Evolutionary conservation across 2,888 invertebrate species (phyloP), one percentile per base, ranked within the genome.

Genomic region (Hemicrepidius hirtus): DNA sequence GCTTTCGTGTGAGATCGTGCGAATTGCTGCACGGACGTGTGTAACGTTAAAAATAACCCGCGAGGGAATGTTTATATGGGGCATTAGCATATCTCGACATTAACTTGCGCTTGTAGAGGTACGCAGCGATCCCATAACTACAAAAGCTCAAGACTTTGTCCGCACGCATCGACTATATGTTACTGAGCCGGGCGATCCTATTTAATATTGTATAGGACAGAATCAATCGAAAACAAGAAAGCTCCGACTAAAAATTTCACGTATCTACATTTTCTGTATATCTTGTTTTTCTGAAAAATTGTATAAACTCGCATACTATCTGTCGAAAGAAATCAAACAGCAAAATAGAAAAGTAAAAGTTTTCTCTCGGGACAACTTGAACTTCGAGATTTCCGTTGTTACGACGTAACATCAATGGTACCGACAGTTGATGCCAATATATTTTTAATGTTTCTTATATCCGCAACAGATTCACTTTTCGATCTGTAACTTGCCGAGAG

Each of bases 51-150:
- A 64, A 65, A 65, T 53, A 65, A 65, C 65, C 53, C 65, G 35
- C 65, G 40, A 65, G 65, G 55, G 55, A 28, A 65, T 55, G 65
- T 65, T 55, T 65, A 28, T 53, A 65, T 18, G 64, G 49, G 64
- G 50, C 65, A 65, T 65, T 65, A 65, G 65, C 65, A 65, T 65
- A 65, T 65, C 65, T 65, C 55, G 65, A 65, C 65, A 65, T 65
- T 65, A 65, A 44, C 50, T 65, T 65, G 53, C 50, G 24, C 65
- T 49, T 64, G 37, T 50, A 64, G 40, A 35, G 13, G 37, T 65
- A 21, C 37, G 41, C 40, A 40, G 40, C 40, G 55, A 65, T 44
- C 64, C 16, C 18, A 49, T 6, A 13, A 53, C 24, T 49, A 49
- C 21, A 55, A 41, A 65, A 53, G 12, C 35, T 24, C 55, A 53